Evolutionary conservation across 2,113 vertebrate species (phyloP), one percentile per base, ranked within the genome.

Genomic region (Nothocercus julius): DNA sequence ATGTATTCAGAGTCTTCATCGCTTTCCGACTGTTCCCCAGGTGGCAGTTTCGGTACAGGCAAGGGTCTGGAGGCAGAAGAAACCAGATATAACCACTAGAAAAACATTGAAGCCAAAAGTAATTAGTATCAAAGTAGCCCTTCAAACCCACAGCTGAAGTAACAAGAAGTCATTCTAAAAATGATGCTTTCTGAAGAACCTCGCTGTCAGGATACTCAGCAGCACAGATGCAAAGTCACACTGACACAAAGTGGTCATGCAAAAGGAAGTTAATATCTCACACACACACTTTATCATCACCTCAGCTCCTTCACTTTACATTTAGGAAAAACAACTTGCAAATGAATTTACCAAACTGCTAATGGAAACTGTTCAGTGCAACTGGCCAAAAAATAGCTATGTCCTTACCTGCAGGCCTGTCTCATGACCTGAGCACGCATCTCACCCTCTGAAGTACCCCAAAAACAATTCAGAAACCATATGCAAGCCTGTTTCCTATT

Each of bases 1-100:
- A 99, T 99, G 97, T 99, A 99, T 76, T 99, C 99, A 0, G 98
- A 98, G 89, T 99, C 99, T 77, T 99, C 99, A 18, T 98, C 98
- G 1, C 97, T 98, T 81, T 99, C 98, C 58, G 96, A 95, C 78
- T 98, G 98, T 34, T 99, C 98, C 75, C 97, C 98, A 8, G 98
- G 38, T 77, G 96, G 97, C 77, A 97, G 92, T 95, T 98, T 99
- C 93, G 97, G 97, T 88, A 95, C 97, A 90, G 97, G 96, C 96
- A 98, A 95, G 3, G 98, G 97, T 97, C 99, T 99, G 95, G 25
- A 93, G 83, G 78, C 77, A 78, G 15, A 34, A 82, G 51, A 45
- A 83, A 79, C 13, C 22, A 63, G 74, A 67, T 12, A 70, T 1
- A 53, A 94, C 63, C 22, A 86, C 5, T 16, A 67, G 30, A n/a